These are phyloP conservation scores for Mustela nigripes DNA, from an alignment of 2,113 vertebrate species.

Conservation along the genomic window DNA sequence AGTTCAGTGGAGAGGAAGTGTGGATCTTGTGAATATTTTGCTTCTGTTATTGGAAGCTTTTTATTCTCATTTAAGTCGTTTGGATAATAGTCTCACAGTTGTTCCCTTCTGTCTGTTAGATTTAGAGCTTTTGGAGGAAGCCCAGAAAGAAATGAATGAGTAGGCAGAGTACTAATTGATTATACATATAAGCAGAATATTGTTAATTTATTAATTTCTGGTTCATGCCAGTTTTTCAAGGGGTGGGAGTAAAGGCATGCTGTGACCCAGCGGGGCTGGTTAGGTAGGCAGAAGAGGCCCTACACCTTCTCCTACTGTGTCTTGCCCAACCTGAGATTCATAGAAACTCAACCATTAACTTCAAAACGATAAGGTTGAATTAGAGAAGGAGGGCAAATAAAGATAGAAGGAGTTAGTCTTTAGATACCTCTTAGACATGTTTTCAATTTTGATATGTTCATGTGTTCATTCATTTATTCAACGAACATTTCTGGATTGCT, in stretches of 20 bases:
- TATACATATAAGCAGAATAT: constrained; percentile 42
- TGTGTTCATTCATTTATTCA: neutral
- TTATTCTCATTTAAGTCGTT: constrained; percentile 36
- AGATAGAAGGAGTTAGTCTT: neutral
- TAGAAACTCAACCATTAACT: neutral
- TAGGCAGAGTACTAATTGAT: constrained; percentile 65
- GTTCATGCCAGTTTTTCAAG: neutral
- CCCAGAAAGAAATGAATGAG: constrained; percentile 57
- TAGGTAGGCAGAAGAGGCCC: neutral
- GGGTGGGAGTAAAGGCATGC: neutral
- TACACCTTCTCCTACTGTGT: neutral
- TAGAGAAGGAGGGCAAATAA: neutral
- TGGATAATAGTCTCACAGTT: constrained; percentile 32
- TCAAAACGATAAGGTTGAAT: neutral
- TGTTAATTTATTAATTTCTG: constrained; percentile 48
- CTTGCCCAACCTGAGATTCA: neutral
- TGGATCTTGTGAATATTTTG: neutral
- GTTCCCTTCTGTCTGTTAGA: constrained; percentile 11
- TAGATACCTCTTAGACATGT: neutral
- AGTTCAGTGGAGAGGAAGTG: neutral
- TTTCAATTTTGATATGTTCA: neutral
- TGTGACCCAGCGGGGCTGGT: neutral
- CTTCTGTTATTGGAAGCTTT: constrained; percentile 19
- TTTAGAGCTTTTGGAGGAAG: constrained; percentile 61
- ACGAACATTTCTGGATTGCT: neutral